Percentiles rank a stretch among this genome's conserved stretches.
phyloP scores from a whole-genome alignment of 2,888 invertebrate species.

The Diogma glabrata region DNA sequence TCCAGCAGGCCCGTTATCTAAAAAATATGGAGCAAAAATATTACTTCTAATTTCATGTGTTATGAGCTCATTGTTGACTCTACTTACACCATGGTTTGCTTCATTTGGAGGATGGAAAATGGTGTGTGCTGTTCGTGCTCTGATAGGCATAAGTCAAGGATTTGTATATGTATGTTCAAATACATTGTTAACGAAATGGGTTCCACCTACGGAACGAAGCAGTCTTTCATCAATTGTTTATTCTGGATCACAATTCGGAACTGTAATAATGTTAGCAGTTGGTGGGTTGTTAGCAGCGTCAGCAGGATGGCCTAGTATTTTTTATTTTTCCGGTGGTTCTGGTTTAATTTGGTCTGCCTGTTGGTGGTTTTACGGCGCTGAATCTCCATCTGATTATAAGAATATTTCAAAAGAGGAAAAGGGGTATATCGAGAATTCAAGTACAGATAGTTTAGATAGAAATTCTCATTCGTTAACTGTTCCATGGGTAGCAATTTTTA shows the following conservation, averaged over 20 bases:
- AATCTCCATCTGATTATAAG: constrained; percentile 43
- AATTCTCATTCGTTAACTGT: background rate
- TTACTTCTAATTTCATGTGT: constrained; percentile 45
- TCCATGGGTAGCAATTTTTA: constrained; percentile 55
- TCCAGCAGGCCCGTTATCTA: constrained; percentile 57
- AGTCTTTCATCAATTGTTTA: constrained; percentile 44
- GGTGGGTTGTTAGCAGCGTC: constrained; percentile 50
- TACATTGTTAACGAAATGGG: constrained; percentile 64
- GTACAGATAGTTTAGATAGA: background rate
- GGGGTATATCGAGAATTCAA: constrained; percentile 42
- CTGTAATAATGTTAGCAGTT: constrained; percentile 49
- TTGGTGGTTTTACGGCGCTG: constrained; percentile 46
- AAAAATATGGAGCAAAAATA: constrained; percentile 60
- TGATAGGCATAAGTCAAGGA: constrained; percentile 65
- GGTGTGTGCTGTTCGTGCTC: constrained; percentile 51
- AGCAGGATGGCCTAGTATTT: constrained; percentile 55
- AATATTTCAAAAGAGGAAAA: constrained; percentile 44
- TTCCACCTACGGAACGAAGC: constrained; percentile 48
- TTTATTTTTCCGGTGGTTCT: constrained; percentile 47
- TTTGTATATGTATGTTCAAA: constrained; percentile 61
- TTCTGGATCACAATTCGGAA: constrained; percentile 56
- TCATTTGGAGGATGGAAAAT: constrained; percentile 46
- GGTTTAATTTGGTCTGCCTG: constrained; percentile 41
- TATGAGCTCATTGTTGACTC: constrained; percentile 44
- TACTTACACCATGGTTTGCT: constrained; percentile 57